phyloP scores from a whole-genome alignment of 2,888 invertebrate genomes.

The Tipula vernalis region DNA sequence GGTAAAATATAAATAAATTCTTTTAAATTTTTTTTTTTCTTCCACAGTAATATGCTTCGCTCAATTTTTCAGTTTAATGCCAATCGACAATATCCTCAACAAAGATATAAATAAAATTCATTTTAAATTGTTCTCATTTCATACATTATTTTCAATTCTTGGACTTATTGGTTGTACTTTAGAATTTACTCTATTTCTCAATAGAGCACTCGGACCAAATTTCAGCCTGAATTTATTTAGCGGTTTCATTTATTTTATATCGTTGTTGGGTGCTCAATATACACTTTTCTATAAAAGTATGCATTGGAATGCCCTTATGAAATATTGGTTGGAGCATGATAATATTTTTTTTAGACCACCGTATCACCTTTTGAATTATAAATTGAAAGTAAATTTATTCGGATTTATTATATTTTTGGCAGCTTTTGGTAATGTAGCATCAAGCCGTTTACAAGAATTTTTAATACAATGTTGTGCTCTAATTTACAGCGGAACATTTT shows the following conservation, averaged over 20 bases:
- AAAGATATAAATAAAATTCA: not conserved
- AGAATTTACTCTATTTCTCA: not conserved
- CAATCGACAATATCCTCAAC: not conserved
- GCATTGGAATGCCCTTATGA: not conserved
- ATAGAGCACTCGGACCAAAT: not conserved
- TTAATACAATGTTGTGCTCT: not conserved
- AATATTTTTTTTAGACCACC: not conserved
- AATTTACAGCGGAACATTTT: not conserved
- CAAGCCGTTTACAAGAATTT: not conserved
- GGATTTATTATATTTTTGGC: not conserved
- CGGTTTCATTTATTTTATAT: not conserved
- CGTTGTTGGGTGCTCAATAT: not conserved
- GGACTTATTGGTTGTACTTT: not conserved
- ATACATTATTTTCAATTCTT: not conserved
- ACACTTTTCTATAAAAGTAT: not conserved
- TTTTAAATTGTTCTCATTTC: not conserved
- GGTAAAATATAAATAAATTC: too few species aligned
- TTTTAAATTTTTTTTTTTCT: too few species aligned
- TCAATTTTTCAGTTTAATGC: not conserved
- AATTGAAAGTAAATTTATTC: not conserved
- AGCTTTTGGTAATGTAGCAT: not conserved
- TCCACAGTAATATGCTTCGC: not conserved
- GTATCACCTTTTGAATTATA: not conserved
- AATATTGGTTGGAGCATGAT: not conserved
- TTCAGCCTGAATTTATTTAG: not conserved